Conservation (phyloP, 2,797 vertebrate genomes). For the Chelmon rostratus region DNA sequence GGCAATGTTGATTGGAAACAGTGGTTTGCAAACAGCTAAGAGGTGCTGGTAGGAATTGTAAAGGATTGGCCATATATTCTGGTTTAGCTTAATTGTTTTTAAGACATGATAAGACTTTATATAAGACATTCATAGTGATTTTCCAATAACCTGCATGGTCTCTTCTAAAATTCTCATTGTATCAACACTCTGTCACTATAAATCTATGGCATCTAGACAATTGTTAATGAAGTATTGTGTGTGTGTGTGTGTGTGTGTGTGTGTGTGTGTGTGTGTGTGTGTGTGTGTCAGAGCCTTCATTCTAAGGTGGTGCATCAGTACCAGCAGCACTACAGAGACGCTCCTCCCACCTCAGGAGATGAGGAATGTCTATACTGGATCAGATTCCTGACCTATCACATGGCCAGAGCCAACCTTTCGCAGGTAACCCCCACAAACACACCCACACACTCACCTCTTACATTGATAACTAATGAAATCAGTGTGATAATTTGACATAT, state of each 20-base stretch:
- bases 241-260: not conserved
- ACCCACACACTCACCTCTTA: not conserved
- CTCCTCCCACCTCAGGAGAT: conserved; percentile 85
- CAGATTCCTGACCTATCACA: conserved; percentile 92
- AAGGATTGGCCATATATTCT: too few species aligned
- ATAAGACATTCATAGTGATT: too few species aligned
- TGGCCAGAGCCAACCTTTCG: conserved; percentile 92
- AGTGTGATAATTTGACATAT: too few species aligned
- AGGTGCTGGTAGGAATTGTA: too few species aligned
- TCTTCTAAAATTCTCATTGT: not conserved
- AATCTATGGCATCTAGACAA: not conserved
- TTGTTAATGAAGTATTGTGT: not conserved
- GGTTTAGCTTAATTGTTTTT: too few species aligned
- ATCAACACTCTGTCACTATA: not conserved
- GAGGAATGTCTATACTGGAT: conserved; percentile 95
- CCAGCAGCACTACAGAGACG: conserved; percentile 84
- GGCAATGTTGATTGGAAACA: not conserved
- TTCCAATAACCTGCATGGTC: not conserved
- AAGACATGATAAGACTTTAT: too few species aligned
- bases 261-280: not conserved
- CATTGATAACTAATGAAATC: too few species aligned
- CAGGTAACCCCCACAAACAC: conserved; percentile 84
- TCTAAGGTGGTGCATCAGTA: conserved; percentile 92
- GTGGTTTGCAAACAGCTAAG: not conserved
- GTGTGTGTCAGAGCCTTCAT: conserved; percentile 83